phyloP scores from a whole-genome alignment of 2,797 vertebrate genomes.

The Leptatherina wallacei region DNA sequence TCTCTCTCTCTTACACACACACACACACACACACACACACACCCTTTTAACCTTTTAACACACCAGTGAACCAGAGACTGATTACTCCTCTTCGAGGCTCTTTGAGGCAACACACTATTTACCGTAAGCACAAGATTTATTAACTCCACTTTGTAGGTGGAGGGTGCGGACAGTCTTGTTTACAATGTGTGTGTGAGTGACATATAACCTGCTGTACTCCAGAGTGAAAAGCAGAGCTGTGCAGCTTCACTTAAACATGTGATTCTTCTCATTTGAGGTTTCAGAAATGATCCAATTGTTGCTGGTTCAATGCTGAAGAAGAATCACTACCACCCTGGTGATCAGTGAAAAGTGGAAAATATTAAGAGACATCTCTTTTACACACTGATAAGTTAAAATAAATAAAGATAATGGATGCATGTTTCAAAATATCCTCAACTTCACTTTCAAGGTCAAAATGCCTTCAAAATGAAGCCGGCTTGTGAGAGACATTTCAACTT shows the following conservation, averaged over 20 bases:
- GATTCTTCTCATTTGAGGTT: background rate
- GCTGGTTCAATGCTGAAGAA: background rate
- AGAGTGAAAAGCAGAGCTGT: constrained; percentile 19
- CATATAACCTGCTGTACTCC: constrained; percentile 11
- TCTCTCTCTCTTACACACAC: constrained; percentile 48
- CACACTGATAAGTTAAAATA: constrained; percentile 35
- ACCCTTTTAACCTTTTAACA: constrained; percentile 67
- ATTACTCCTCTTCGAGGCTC: constrained; percentile 45
- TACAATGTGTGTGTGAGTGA: constrained; percentile 37
- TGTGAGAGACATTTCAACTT: background rate
- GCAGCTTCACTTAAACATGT: background rate
- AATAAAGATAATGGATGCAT: constrained; percentile 32
- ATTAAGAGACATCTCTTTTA: constrained; percentile 2
- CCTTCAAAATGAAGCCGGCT: background rate
- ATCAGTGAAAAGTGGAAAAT: constrained; percentile 12
- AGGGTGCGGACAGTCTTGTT: constrained; percentile 57
- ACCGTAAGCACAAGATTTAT: constrained; percentile 74
- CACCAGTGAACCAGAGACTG: constrained; percentile 51
- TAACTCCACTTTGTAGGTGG: constrained; percentile 62
- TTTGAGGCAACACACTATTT: constrained; percentile 48
- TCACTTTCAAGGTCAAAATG: constrained; percentile 9
- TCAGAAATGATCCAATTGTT: background rate
- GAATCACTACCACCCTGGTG: background rate
- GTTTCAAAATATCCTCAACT: constrained; percentile 16
- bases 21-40: constrained; percentile 47